phyloP scores from a whole-genome alignment of 2,113 vertebrate genomes.

The Ictalurus furcatus region DNA sequence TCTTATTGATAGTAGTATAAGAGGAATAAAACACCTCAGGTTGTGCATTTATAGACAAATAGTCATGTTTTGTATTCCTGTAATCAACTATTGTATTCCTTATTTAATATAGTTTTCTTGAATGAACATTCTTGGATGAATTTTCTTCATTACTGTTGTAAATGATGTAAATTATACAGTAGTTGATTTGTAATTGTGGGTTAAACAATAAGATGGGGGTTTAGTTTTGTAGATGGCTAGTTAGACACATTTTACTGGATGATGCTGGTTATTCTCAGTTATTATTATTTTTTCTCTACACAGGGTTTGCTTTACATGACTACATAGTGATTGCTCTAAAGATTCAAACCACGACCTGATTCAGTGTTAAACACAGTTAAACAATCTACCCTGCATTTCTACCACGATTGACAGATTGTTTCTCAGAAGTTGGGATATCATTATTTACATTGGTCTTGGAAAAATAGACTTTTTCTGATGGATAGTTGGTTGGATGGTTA shows the following conservation, averaged over 20 bases:
- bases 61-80: not conserved
- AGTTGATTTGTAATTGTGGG: not conserved
- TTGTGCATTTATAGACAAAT: not conserved
- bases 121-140: not conserved
- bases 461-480: not conserved
- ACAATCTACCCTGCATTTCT: not conserved
- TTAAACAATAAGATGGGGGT: not conserved
- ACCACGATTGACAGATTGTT: not conserved
- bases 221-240: not conserved
- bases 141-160: not conserved
- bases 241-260: not conserved
- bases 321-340: not conserved
- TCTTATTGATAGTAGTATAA: not conserved
- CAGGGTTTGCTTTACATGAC: not conserved
- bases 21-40: not conserved
- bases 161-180: not conserved
- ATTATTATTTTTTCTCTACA: not conserved
- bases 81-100: not conserved
- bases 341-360: not conserved
- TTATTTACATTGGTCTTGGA: not conserved
- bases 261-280: not conserved
- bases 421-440: not conserved
- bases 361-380: not conserved
- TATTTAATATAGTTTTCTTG: not conserved
- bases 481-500: not conserved